Evolutionary conservation across 2,888 invertebrate species (phyloP).

Genomic region (Polyommatus iphigenia): DNA sequence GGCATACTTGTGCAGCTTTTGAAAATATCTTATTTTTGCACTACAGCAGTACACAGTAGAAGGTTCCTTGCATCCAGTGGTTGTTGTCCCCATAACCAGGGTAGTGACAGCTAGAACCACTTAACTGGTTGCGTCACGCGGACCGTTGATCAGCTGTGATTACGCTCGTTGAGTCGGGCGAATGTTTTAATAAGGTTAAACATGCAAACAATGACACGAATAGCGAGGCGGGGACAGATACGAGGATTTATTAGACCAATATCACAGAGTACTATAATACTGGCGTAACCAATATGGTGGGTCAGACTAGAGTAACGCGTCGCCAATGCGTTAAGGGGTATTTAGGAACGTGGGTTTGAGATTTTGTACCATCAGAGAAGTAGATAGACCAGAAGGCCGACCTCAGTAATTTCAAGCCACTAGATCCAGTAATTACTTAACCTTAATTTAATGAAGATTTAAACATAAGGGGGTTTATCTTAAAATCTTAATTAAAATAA

Average conservation of each 20-base stretch:
- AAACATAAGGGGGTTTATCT: too few relatives aligned
- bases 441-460: too few relatives aligned
- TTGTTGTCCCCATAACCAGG: constrained; percentile 8
- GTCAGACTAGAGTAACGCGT: not conserved
- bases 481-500: too few relatives aligned
- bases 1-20: too few relatives aligned
- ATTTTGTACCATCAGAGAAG: too few relatives aligned
- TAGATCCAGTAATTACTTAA: too few relatives aligned
- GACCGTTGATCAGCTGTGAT: constrained; percentile 66
- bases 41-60: not conserved
- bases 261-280: too few relatives aligned
- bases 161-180: constrained; percentile 68
- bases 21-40: not conserved
- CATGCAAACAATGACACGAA: constrained; percentile 38
- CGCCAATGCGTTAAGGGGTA: not conserved
- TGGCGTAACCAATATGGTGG: constrained; percentile 2
- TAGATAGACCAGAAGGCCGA: too few relatives aligned
- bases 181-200: constrained; percentile 65
- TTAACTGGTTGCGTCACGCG: constrained; percentile 75
- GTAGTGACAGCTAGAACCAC: constrained; percentile 62
- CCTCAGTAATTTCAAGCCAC: too few relatives aligned
- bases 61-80: constrained; percentile 11
- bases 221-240: constrained; percentile 22
- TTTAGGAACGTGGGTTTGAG: too few relatives aligned
- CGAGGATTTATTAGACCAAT: constrained; percentile 5